Percentiles rank a stretch among this genome's conserved stretches.
Conservation (phyloP, 1,140 invertebrate species). For the Adoxophyes honmai region DNA sequence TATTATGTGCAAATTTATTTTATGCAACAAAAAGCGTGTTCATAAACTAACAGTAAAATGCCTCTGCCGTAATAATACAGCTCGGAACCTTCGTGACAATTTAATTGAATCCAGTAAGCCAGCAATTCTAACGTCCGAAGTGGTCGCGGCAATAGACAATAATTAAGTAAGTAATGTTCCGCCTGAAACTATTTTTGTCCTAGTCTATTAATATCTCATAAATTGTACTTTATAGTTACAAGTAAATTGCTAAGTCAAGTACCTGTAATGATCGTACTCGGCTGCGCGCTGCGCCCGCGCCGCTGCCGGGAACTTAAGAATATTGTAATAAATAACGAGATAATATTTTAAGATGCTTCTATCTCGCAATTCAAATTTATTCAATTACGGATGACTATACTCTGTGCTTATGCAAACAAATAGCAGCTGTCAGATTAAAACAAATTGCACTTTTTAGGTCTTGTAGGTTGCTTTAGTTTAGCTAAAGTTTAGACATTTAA, state of each 20-base stretch:
- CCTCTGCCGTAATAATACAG: slow-evolving; percentile 28
- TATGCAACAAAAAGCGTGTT: slow-evolving; percentile 20
- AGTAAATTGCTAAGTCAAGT: slow-evolving; percentile 59
- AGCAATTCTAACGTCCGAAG: slow-evolving; percentile 31
- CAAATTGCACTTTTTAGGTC: neutral
- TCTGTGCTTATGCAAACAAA: neutral
- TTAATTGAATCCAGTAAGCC: slow-evolving; percentile 36
- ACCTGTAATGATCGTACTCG: slow-evolving; percentile 44
- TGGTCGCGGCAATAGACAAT: slow-evolving; percentile 17
- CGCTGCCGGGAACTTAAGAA: neutral
- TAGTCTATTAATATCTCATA: slow-evolving; percentile 61
- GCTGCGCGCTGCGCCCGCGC: slow-evolving; percentile 14
- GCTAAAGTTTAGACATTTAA: too few species aligned
- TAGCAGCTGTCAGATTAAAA: neutral
- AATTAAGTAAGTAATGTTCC: slow-evolving; percentile 45
- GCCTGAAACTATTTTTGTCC: slow-evolving; percentile 48
- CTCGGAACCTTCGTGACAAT: slow-evolving; percentile 34
- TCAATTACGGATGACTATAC: neutral
- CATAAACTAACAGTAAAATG: slow-evolving; percentile 29
- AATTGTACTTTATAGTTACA: slow-evolving; percentile 61
- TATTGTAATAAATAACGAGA: slow-evolving; percentile 3
- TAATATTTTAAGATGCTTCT: slow-evolving; percentile 37
- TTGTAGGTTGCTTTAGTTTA: too few species aligned
- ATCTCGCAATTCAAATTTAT: slow-evolving; percentile 10
- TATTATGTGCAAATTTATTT: slow-evolving; percentile 17